These are phyloP conservation scores for Tauraco erythrolophus DNA, from an alignment of 2,113 vertebrate genomes.

Conservation along the genomic window DNA sequence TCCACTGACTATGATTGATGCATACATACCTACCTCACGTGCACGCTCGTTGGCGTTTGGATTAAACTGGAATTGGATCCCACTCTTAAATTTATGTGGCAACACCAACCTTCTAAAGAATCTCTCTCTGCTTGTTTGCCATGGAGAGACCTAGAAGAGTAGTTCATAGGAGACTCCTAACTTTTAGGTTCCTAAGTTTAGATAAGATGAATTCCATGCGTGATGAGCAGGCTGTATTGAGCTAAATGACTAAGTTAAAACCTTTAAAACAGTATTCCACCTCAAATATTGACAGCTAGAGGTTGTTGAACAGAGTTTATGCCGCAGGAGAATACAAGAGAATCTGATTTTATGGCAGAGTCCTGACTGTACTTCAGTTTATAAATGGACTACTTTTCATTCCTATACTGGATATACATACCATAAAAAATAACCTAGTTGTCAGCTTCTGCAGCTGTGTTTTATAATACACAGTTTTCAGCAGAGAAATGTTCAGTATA, in stretches of 20 bases:
- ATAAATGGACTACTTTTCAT: neutral
- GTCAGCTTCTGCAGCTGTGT: neutral
- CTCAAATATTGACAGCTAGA: neutral
- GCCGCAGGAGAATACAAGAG: neutral
- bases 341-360: neutral
- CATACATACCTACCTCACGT: neutral
- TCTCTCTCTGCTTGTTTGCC: neutral
- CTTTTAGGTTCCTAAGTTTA: neutral
- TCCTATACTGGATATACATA: neutral
- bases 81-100: neutral
- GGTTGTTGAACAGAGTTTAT: neutral
- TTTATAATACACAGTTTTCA: neutral
- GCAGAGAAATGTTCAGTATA: constrained; percentile 7
- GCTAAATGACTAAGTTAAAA: neutral
- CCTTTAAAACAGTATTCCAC: neutral
- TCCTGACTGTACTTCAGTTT: neutral
- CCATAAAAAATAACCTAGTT: neutral
- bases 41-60: neutral
- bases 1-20: neutral
- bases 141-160: neutral
- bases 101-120: neutral
- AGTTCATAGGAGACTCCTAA: neutral
- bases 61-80: neutral
- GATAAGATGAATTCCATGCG: neutral
- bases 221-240: neutral